phyloP scores from a whole-genome alignment of 2,113 vertebrate genomes.

The Alligator sinensis region DNA sequence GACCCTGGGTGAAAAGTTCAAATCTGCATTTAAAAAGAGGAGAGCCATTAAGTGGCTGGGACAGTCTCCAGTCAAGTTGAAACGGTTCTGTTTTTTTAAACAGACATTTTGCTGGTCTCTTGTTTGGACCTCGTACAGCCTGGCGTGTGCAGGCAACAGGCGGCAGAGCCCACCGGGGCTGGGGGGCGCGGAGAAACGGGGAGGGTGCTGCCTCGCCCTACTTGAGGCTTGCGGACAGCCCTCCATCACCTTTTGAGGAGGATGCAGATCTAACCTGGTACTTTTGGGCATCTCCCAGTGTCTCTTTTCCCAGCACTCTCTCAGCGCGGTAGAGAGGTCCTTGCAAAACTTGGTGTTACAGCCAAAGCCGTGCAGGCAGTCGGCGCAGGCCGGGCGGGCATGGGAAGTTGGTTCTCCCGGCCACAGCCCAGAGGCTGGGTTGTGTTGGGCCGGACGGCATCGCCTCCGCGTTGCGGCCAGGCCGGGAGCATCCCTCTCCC shows the following conservation, averaged over 20 bases:
- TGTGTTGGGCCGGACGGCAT: background rate
- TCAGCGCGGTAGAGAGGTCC: background rate
- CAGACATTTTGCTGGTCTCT: background rate
- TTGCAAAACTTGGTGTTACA: background rate
- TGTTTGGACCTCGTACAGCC: background rate
- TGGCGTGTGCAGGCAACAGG: background rate
- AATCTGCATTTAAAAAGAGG: slow-evolving; percentile 79
- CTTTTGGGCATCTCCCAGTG: too few relatives aligned
- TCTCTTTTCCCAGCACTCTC: too few relatives aligned
- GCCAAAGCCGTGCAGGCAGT: too few relatives aligned
- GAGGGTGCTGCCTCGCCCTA: too few relatives aligned
- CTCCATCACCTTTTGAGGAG: background rate
- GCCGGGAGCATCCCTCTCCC: background rate
- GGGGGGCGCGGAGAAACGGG: too few relatives aligned
- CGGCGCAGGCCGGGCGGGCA: background rate
- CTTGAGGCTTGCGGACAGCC: background rate
- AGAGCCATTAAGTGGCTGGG: slow-evolving; percentile 18
- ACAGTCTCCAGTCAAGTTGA: slow-evolving; percentile 43
- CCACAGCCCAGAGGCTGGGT: background rate
- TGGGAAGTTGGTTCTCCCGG: too few relatives aligned
- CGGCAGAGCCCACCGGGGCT: background rate
- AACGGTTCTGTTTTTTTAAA: background rate
- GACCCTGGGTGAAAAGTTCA: slow-evolving; percentile 81
- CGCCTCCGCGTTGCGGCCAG: background rate
- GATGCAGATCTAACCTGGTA: background rate